Conservation (phyloP, 2,888 invertebrate species). For the Lacanobia wlatinum region DNA sequence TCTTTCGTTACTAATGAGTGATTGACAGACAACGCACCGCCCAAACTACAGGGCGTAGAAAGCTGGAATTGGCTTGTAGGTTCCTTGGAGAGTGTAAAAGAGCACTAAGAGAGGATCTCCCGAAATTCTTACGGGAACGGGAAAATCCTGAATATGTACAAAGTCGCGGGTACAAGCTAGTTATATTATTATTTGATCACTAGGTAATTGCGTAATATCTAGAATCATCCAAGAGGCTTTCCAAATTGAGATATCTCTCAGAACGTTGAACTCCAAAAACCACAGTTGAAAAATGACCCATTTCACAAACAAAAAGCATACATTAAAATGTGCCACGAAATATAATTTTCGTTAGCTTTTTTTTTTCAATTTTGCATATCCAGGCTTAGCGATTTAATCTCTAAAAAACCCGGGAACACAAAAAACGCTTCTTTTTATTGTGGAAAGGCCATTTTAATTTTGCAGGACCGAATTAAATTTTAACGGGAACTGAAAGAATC, state of each 20-base stretch:
- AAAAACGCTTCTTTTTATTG: constrained; percentile 64
- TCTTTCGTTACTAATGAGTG: no score
- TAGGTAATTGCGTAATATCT: no score
- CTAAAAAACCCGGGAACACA: constrained; percentile 61
- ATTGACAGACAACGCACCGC: no score
- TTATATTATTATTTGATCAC: no score
- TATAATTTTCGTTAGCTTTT: constrained; percentile 53
- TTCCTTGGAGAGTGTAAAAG: no score
- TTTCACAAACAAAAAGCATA: constrained; percentile 43
- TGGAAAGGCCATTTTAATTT: constrained; percentile 65
- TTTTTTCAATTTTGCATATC: constrained; percentile 73
- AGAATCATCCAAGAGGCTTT: no score
- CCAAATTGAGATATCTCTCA: background rate
- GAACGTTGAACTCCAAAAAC: background rate
- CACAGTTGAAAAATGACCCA: constrained; percentile 12
- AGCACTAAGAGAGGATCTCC: no score
- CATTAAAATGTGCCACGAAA: constrained; percentile 44
- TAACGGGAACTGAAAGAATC: constrained; percentile 42
- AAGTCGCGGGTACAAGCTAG: no score
- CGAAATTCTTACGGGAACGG: no score
- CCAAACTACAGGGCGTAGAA: no score
- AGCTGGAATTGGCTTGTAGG: no score
- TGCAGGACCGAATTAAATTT: constrained; percentile 54
- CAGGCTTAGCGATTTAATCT: constrained; percentile 72
- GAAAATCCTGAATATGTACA: no score